Percentiles rank a stretch among this genome's conserved stretches.
These are phyloP conservation scores for Tortricodes alternella DNA, from an alignment of 2,888 invertebrate species.

Conservation along the genomic window DNA sequence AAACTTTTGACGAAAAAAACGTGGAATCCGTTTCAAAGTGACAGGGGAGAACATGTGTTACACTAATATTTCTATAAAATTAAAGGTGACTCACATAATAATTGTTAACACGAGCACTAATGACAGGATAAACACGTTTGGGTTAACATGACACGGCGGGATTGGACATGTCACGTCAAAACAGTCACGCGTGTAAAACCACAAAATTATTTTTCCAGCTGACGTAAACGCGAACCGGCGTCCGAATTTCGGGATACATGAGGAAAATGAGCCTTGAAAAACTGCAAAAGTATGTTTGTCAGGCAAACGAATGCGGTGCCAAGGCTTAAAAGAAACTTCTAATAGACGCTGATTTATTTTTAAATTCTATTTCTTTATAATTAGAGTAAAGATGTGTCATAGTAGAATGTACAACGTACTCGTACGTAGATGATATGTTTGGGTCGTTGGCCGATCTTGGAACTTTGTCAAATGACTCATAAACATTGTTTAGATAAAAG, in stretches of 20 bases:
- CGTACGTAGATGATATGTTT: background rate
- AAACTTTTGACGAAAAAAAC: too few species aligned
- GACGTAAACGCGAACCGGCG: background rate
- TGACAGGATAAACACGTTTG: conserved; percentile 15
- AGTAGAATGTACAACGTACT: conserved; percentile 4
- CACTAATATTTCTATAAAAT: background rate
- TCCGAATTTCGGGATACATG: background rate
- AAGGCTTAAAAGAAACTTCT: conserved; percentile 4
- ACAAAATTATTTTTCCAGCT: background rate
- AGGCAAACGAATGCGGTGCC: background rate
- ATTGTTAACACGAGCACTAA: conserved; percentile 13
- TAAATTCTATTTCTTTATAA: background rate
- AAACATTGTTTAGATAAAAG: conserved; percentile 29
- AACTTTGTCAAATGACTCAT: conserved; percentile 20
- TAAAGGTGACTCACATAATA: background rate
- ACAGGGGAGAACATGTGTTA: background rate
- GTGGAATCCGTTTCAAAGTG: too few species aligned
- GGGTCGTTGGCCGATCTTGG: conserved; percentile 21
- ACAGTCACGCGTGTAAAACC: background rate
- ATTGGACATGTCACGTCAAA: conserved; percentile 17
- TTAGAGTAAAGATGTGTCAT: background rate
- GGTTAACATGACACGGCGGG: conserved; percentile 10
- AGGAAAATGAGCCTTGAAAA: background rate
- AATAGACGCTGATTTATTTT: conserved; percentile 18
- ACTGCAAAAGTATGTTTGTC: conserved; percentile 12